Evolutionary conservation across 2,797 vertebrate species (phyloP).

Genomic region (Astyanax mexicanus): DNA sequence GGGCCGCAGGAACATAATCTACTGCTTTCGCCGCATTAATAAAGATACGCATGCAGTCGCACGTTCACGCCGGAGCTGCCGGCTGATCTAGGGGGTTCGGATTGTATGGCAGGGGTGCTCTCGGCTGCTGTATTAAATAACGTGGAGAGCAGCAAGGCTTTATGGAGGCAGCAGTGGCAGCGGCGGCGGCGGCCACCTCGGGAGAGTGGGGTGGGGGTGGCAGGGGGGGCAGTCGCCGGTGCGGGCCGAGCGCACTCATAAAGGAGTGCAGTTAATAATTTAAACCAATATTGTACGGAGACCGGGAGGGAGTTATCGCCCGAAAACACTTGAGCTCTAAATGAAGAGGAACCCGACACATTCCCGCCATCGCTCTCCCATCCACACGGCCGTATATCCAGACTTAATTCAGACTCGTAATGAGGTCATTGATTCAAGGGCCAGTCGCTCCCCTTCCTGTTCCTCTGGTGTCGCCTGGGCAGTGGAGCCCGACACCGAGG

Average conservation of each 20-base stretch:
- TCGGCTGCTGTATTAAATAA: slow-evolving; percentile 47
- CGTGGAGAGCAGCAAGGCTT: slow-evolving; percentile 24
- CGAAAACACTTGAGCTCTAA: slow-evolving; percentile 20
- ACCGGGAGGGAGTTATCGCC: background rate
- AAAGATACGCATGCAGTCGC: slow-evolving; percentile 43
- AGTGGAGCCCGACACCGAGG: slow-evolving; percentile 12
- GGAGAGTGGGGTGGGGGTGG: slow-evolving; percentile 21
- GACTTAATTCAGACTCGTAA: slow-evolving; percentile 47
- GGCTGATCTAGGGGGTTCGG: slow-evolving; percentile 48
- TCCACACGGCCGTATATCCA: slow-evolving; percentile 25
- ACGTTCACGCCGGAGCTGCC: slow-evolving; percentile 18
- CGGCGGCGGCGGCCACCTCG: slow-evolving; percentile 23
- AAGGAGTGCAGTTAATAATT: slow-evolving; percentile 57
- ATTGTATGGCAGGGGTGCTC: slow-evolving; percentile 29
- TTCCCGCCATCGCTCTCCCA: slow-evolving; percentile 19
- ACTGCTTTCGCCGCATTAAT: slow-evolving; percentile 54
- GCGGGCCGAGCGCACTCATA: slow-evolving; percentile 46
- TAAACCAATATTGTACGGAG: slow-evolving; percentile 56
- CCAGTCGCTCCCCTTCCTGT: slow-evolving; percentile 23
- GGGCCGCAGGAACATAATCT: slow-evolving; percentile 33
- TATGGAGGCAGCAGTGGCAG: no score
- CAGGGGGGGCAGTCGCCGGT: no score
- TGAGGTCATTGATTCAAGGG: slow-evolving; percentile 50
- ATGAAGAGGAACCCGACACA: slow-evolving; percentile 43
- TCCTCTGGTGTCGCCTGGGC: slow-evolving; percentile 6